Evolutionary conservation across 2,797 vertebrate genomes (phyloP), one percentile per base, ranked within the genome.

Genomic region (Tenualosa thibaudeaui): DNA sequence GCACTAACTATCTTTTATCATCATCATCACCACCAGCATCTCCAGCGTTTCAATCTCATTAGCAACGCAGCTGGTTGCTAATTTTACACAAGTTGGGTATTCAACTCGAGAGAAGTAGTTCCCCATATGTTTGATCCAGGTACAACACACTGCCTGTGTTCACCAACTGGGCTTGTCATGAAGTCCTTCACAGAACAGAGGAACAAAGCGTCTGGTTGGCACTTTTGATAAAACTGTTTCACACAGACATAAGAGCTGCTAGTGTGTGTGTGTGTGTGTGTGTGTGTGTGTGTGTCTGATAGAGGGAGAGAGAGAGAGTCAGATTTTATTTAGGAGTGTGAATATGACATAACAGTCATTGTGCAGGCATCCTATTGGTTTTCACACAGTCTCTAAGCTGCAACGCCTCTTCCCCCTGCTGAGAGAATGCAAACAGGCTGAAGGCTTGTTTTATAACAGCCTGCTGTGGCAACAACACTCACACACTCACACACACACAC

Each of bases 201-300:
- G 26, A 75, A 43, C 68, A 75, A 75, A 40, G 31, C 37, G 3
- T 40, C 81, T 56, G 82, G 81, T n/a, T 84, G 87, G 86, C 90
- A 84, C 71, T 50, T 82, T 10, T 81, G 83, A 5, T 43, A 83
- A 78, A 78, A 83, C 83, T 81, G 86, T 83, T 85, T 88, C 78
- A 65, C 81, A 65, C 58, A n/a, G n/a, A 51, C 86, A 68, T 88
- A 86, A 84, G 85, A 87, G 84, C 85, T 24, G 51, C 78, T 84
- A 56, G 50, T 58, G 31, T 78, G 53, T 56, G 50, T 86, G 83
- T 46, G 17, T 26, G 71, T 46, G 53, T 49, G 7, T 9, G 26
- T 22, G 17, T 22, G 17, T 26, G 71, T 46, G 53, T 49, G 7
- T 9, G 26, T 22, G 17, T 22, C 10, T 22, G 58, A 19, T 4